These are phyloP conservation scores for Xyrichtys novacula DNA, from an alignment of 2,797 vertebrate species.

Conservation along the genomic window DNA sequence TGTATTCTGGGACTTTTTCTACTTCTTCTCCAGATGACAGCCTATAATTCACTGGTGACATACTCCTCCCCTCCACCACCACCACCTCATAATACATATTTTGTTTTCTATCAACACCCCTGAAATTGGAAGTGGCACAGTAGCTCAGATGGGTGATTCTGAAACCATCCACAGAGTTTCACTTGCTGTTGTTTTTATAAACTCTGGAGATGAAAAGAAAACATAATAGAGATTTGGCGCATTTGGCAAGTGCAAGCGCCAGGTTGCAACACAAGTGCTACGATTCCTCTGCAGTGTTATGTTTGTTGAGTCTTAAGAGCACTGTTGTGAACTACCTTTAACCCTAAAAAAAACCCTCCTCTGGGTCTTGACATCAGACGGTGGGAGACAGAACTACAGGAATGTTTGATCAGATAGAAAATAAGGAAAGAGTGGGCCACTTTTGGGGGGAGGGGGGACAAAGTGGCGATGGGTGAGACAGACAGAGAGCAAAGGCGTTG, in stretches of 20 bases:
- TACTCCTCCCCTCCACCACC: too few species aligned
- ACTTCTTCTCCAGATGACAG: slow-evolving; percentile 60
- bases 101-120: slow-evolving; percentile 81
- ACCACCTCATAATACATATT: slow-evolving; percentile 80
- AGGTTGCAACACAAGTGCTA: slow-evolving; percentile 55
- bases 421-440: slow-evolving; percentile 59
- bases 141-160: slow-evolving; percentile 63
- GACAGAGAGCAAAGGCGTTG: slow-evolving; percentile 82
- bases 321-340: slow-evolving; percentile 58
- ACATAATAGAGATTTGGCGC: slow-evolving; percentile 68
- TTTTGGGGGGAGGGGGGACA: slow-evolving; percentile 69
- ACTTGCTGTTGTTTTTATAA: slow-evolving; percentile 67
- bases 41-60: slow-evolving; percentile 77
- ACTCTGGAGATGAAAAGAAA: slow-evolving; percentile 64
- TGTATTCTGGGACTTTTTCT: slow-evolving; percentile 71
- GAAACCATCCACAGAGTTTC: slow-evolving; percentile 61
- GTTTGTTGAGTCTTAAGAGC: slow-evolving; percentile 33
- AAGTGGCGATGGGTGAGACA: slow-evolving; percentile 71
- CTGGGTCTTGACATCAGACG: slow-evolving; percentile 39
- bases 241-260: slow-evolving; percentile 52
- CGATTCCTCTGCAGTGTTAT: slow-evolving; percentile 44
- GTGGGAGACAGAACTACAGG: slow-evolving; percentile 50
- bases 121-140: slow-evolving; percentile 78
- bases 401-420: slow-evolving; percentile 69
- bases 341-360: slow-evolving; percentile 43